Evolutionary conservation across 2,113 vertebrate species (phyloP).

Genomic region (Chloropsis hardwickii): DNA sequence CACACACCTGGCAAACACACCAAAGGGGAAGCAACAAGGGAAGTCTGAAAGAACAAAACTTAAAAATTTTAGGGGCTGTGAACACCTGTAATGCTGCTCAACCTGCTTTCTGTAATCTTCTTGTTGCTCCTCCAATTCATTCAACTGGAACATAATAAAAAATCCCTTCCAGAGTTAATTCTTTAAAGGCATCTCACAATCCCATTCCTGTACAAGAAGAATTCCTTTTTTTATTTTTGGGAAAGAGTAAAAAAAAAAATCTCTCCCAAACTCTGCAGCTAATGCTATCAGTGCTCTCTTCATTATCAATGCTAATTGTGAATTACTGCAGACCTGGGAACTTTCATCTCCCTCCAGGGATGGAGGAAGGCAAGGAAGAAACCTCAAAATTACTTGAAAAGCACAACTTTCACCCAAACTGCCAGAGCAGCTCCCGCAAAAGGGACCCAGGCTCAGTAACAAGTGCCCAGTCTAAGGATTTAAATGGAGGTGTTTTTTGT

Average conservation of each 20-base stretch:
- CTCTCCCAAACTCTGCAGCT: neutral
- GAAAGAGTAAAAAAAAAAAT: neutral
- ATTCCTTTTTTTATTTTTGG: neutral
- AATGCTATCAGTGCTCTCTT: slow-evolving; percentile 24
- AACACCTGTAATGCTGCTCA: neutral
- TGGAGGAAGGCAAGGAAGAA: neutral
- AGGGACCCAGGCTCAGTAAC: neutral
- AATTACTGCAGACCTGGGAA: slow-evolving; percentile 30
- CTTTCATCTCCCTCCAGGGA: neutral
- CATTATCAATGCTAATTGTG: slow-evolving; percentile 44
- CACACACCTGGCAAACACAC: neutral
- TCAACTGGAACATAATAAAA: neutral
- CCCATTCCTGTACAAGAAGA: neutral
- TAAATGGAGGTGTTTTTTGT: rapidly evolving
- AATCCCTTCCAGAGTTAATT: neutral
- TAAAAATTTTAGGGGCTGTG: neutral
- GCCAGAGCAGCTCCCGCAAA: neutral
- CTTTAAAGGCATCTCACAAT: neutral
- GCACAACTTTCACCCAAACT: neutral
- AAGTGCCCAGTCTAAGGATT: rapidly evolving
- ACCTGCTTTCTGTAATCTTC: neutral
- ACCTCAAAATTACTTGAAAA: neutral
- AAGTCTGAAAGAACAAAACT: neutral
- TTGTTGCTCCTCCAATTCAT: neutral
- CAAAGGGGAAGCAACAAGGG: neutral